Conservation (phyloP, 23 tunicate species). For the Diplosoma virens region DNA sequence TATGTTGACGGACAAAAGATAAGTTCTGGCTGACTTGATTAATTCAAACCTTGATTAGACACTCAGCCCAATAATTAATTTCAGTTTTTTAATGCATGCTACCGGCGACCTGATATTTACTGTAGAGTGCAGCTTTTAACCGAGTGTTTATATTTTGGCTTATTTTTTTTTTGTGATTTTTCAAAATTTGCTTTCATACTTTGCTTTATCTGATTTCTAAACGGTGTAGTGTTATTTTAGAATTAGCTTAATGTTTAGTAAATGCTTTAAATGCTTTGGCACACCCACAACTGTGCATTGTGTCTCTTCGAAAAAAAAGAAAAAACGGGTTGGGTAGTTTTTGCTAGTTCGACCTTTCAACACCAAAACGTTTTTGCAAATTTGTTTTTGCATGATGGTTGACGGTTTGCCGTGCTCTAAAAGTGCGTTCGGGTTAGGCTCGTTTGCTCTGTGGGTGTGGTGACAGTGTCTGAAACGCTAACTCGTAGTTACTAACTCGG, state of each 20-base stretch:
- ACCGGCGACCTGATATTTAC: no score
- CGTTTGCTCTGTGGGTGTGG: neutral
- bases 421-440: no score
- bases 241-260: conserved; percentile 4
- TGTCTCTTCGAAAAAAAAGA: conserved; percentile 27
- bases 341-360: neutral
- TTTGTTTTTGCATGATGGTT: neutral
- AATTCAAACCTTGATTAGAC: no score
- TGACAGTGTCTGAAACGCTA: neutral
- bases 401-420: neutral
- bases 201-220: neutral
- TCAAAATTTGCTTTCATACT: no score
- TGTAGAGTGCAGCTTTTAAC: no score
- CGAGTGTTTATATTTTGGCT: no score
- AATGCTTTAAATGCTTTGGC: conserved; percentile 66
- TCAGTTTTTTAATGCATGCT: no score
- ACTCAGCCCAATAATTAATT: no score
- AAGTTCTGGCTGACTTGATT: no score
- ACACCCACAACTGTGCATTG: conserved; percentile 56
- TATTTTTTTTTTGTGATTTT: no score
- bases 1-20: no score
- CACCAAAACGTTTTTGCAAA: neutral
- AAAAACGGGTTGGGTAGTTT: neutral
- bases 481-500: neutral
- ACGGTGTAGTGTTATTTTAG: neutral